Percentiles rank a stretch among this genome's conserved stretches.
phyloP scores from a whole-genome alignment of 2,113 vertebrate genomes.

The Dunckerocampus dactyliophorus region DNA sequence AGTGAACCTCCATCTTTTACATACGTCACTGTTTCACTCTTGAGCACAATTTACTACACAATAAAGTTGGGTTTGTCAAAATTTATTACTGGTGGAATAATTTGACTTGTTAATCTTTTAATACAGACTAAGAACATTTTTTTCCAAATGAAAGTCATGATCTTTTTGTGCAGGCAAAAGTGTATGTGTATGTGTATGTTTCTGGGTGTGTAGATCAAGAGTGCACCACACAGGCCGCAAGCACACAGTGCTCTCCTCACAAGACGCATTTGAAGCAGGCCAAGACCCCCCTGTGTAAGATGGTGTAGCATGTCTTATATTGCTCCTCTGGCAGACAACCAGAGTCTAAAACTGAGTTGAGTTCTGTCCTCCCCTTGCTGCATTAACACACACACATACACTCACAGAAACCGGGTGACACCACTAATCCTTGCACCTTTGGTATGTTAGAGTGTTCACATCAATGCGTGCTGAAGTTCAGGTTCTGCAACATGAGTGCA shows the following conservation, averaged over 20 bases:
- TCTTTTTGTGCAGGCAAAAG: background rate
- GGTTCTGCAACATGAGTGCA: conserved; percentile 6
- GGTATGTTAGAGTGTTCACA: conserved; percentile 12
- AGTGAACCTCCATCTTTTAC: no score
- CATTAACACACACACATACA: conserved; percentile 24
- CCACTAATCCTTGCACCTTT: conserved; percentile 49
- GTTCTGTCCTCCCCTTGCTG: conserved; percentile 44
- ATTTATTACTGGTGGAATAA: no score
- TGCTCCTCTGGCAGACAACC: conserved; percentile 57
- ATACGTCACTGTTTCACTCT: no score
- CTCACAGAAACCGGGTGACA: conserved; percentile 32
- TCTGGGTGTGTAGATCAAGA: conserved; percentile 19
- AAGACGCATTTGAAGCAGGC: conserved; percentile 53
- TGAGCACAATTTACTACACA: no score
- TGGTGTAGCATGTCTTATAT: conserved; percentile 66
- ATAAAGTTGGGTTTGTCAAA: no score
- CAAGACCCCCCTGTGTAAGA: conserved; percentile 60
- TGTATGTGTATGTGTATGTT: background rate
- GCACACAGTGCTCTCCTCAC: conserved; percentile 45
- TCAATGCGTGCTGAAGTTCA: conserved; percentile 15
- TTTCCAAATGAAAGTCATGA: background rate
- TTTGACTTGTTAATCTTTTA: no score
- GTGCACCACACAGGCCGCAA: conserved; percentile 5
- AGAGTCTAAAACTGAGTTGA: conserved; percentile 53
- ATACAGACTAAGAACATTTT: no score